A percentile compares a stretch with the other conserved stretches of the same genome.
Evolutionary conservation across 2,797 vertebrate species (phyloP).

Genomic region (Anabacerthia variegaticeps): DNA sequence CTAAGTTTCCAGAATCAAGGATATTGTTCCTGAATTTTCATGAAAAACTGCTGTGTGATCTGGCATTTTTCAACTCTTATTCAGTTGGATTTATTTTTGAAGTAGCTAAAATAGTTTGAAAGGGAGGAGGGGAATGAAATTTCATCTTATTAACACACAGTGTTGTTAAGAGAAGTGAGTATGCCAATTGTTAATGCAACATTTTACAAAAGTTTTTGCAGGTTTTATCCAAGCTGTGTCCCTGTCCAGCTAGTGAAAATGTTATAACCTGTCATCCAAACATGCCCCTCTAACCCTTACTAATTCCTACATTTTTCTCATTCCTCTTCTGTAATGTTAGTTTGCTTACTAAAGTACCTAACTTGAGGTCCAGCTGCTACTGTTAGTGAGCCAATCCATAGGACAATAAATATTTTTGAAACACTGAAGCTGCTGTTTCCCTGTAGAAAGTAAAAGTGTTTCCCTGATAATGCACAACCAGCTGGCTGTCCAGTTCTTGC

Average conservation of each 20-base stretch:
- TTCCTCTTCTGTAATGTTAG: slow-evolving; percentile 24
- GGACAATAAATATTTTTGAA: slow-evolving; percentile 32
- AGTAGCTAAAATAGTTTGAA: background rate
- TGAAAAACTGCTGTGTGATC: background rate
- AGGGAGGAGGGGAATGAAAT: background rate
- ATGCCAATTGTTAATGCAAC: background rate
- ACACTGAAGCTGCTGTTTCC: slow-evolving; percentile 54
- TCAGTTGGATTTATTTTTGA: background rate
- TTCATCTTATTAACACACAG: background rate
- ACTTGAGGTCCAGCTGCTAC: slow-evolving; percentile 48
- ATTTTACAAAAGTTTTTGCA: background rate
- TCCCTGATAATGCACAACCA: slow-evolving; percentile 2
- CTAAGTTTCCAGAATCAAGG: background rate
- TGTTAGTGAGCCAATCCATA: slow-evolving; percentile 31
- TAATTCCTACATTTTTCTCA: slow-evolving; percentile 52
- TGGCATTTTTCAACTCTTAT: background rate
- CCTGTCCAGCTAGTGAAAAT: background rate
- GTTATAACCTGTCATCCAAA: background rate
- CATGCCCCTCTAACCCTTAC: background rate
- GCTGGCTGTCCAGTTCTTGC: slow-evolving; percentile 15
- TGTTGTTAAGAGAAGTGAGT: background rate
- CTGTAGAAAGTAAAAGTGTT: slow-evolving; percentile 1
- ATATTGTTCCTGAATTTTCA: background rate
- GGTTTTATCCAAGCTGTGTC: background rate
- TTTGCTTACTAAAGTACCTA: slow-evolving; percentile 23